phyloP scores from a whole-genome alignment of 1,140 invertebrate genomes.

The Lutraria rhynchaena region DNA sequence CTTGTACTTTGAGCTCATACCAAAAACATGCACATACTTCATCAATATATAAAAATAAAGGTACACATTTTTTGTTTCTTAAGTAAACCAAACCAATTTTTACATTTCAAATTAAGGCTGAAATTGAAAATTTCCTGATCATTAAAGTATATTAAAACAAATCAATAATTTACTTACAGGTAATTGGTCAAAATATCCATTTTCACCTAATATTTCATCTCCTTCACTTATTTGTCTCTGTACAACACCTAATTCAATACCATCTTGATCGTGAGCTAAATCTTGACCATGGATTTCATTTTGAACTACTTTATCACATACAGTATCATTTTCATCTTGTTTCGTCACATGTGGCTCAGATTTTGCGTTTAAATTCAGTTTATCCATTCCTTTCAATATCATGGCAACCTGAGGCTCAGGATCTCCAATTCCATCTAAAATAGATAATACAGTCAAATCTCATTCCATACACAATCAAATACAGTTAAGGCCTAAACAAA shows the following conservation, averaged over 20 bases:
- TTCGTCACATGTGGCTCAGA: not conserved
- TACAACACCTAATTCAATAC: constrained; percentile 2
- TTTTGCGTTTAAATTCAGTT: not conserved
- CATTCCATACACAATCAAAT: not conserved
- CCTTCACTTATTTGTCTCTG: constrained; percentile 10
- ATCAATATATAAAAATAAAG: too few species aligned
- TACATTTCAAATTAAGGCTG: too few species aligned
- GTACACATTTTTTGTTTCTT: too few species aligned
- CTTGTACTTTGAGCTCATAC: not conserved
- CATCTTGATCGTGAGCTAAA: constrained; percentile 3
- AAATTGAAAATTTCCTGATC: too few species aligned
- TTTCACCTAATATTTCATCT: constrained; percentile 34
- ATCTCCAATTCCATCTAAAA: constrained; percentile 16
- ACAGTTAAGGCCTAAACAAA: not conserved
- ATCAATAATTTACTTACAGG: constrained; percentile 70
- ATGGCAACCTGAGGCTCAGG: constrained; percentile 23
- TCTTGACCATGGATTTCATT: not conserved
- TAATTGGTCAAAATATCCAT: constrained; percentile 73
- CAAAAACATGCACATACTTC: not conserved
- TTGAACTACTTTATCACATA: not conserved
- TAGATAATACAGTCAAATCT: not conserved
- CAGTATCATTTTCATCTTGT: not conserved
- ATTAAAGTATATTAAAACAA: too few species aligned
- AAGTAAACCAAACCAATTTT: too few species aligned
- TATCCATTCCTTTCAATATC: constrained; percentile 1